Percentiles rank a stretch among this genome's conserved stretches.
Evolutionary conservation across 1,140 invertebrate species (phyloP).

Genomic region (Planococcus citri): DNA sequence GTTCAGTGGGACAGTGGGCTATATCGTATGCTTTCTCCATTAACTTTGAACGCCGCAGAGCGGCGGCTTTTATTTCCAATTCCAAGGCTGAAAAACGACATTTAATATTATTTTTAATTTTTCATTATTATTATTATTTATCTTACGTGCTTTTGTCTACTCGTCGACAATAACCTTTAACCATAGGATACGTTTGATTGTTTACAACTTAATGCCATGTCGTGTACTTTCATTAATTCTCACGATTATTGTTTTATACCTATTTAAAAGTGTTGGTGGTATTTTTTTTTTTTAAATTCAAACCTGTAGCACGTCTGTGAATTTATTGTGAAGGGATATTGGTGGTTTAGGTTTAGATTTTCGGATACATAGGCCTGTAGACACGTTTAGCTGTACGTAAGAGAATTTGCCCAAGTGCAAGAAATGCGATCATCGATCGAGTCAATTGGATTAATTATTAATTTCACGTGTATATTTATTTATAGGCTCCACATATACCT

Average conservation of each 20-base stretch:
- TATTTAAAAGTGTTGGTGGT: too few relatives aligned
- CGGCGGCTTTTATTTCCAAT: conserved; percentile 1
- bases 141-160: not conserved
- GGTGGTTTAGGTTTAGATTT: too few relatives aligned
- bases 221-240: not conserved
- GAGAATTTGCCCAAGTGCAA: too few relatives aligned
- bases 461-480: not conserved
- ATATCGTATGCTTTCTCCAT: conserved; percentile 6
- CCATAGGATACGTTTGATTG: not conserved
- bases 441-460: not conserved
- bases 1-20: conserved; percentile 5
- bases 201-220: not conserved
- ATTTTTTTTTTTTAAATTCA: too few relatives aligned
- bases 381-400: too few relatives aligned
- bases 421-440: too few relatives aligned
- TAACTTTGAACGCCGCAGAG: too few relatives aligned
- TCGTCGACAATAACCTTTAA: not conserved
- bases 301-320: too few relatives aligned
- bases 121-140: too few relatives aligned
- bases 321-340: too few relatives aligned
- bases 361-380: too few relatives aligned
- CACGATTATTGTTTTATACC: not conserved
- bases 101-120: not conserved
- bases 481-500: not conserved
- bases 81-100: conserved; percentile 1